phyloP scores from a whole-genome alignment of 1,140 invertebrate genomes.

The Diorhabda elongata region DNA sequence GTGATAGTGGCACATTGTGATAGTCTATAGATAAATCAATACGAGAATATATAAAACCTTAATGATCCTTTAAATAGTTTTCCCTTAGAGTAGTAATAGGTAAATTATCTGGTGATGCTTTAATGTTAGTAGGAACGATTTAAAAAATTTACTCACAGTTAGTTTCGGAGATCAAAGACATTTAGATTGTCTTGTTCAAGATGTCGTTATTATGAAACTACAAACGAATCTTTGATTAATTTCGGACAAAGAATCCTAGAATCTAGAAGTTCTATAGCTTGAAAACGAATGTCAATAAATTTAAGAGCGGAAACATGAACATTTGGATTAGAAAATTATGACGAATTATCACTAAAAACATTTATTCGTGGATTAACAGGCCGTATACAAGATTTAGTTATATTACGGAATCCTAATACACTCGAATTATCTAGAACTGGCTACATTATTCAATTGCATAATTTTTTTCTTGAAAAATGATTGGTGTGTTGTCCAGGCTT shows the following conservation, averaged over 20 bases:
- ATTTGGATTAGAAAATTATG: conserved; percentile 14
- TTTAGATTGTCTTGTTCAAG: conserved; percentile 16
- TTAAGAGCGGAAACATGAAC: neutral
- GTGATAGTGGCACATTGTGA: neutral
- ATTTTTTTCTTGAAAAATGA: too few species aligned
- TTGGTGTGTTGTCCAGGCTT: too few species aligned
- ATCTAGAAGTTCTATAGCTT: conserved; percentile 11
- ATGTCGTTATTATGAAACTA: conserved; percentile 11
- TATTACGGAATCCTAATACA: conserved; percentile 14
- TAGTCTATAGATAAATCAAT: neutral
- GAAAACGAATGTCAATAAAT: conserved; percentile 9
- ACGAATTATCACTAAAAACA: conserved; percentile 16
- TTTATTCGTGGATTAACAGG: conserved; percentile 20
- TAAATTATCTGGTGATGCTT: conserved; percentile 11
- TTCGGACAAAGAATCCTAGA: conserved; percentile 19
- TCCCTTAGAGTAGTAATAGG: conserved; percentile 14
- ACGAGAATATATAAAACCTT: neutral
- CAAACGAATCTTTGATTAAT: conserved; percentile 13
- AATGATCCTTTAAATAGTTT: neutral
- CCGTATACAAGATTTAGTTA: conserved; percentile 15
- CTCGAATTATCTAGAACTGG: conserved; percentile 4
- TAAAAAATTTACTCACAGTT: conserved; percentile 13
- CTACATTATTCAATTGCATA: too few species aligned
- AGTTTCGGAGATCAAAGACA: conserved; percentile 22
- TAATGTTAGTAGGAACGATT: conserved; percentile 11